Base-by-base conservation (phyloP, 2,888 invertebrate species). In the Drosophila villosipedis region DNA sequence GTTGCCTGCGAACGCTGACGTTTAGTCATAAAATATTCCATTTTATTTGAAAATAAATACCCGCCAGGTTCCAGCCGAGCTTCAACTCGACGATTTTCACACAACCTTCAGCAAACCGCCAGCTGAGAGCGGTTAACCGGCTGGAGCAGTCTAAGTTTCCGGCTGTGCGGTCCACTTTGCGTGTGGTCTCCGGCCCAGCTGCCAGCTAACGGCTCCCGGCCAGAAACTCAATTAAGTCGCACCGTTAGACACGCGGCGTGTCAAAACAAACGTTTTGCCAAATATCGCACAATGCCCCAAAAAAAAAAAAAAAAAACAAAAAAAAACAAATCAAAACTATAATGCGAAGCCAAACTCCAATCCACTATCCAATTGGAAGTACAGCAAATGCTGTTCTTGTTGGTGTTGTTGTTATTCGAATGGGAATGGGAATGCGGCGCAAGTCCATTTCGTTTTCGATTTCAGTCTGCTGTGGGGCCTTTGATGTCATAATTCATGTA, bases 401-500 rank as follows among this genome's bases (percentile, higher is more conserved):
- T 74, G 63, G 22, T 50, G 41, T 14, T 58, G 28, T n/a, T 49
- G 65, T 31, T 41, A 28, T 50, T 19, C 28, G 68, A 35, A n/a
- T 65, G 41, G 30, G 49, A 41, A 30, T 50, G 59, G 52, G 78
- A 67, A 76, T 76, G 77, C 68, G 74, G 78, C 78, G 67, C 87
- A 87, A 87, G 89, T 87, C 83, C 75, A 87, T 87, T 89, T 78
- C 89, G 77, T 82, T 84, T 84, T 84, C 79, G 87, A 87, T 87
- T 84, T 84, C 87, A 82, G 80, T 76, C 76, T 68, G 68, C 76
- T 82, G 83, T 80, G 89, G 89, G 89, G 87, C 89, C 88, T 90
- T 88, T 90, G 90, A 88, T 91, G 91, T 90, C 92, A 92, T 92
- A 92, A 92, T 91, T 92, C 92, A 92, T 90, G 87, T 91, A 92